Conservation (phyloP, 2,113 vertebrate species). For the Podocnemis expansa region DNA sequence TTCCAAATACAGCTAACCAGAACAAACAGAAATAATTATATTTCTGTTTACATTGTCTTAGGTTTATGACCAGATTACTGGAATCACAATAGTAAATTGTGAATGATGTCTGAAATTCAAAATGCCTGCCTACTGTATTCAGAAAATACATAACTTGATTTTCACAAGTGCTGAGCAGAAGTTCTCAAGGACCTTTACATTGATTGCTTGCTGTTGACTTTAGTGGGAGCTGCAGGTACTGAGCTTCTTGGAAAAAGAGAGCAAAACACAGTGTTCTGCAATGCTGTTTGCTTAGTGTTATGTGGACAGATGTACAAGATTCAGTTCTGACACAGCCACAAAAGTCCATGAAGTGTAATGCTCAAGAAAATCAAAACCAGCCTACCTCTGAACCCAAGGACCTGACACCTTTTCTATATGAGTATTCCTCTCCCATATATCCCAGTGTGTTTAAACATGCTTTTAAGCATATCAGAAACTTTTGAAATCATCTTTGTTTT, state of each 20-base stretch:
- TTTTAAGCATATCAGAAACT: neutral
- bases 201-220: neutral
- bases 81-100: constrained; percentile 21
- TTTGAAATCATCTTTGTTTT: constrained; percentile 5
- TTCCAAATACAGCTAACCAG: constrained; percentile 18
- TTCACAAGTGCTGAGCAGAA: neutral
- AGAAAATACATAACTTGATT: neutral
- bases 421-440: neutral
- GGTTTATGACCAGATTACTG: neutral
- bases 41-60: neutral
- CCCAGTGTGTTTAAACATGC: neutral
- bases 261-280: neutral
- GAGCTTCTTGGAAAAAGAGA: neutral
- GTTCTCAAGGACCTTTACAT: neutral
- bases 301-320: constrained; percentile 17
- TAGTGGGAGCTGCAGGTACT: neutral
- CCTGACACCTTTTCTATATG: neutral
- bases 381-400: neutral
- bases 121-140: neutral
- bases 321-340: neutral
- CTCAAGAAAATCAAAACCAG: neutral
- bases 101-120: constrained; percentile 11
- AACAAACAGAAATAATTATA: constrained; percentile 7
- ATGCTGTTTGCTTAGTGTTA: neutral
- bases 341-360: neutral